Percentiles rank a stretch among this genome's conserved stretches.
Conservation (phyloP, 1,140 invertebrate species). For the Varroa destructor region DNA sequence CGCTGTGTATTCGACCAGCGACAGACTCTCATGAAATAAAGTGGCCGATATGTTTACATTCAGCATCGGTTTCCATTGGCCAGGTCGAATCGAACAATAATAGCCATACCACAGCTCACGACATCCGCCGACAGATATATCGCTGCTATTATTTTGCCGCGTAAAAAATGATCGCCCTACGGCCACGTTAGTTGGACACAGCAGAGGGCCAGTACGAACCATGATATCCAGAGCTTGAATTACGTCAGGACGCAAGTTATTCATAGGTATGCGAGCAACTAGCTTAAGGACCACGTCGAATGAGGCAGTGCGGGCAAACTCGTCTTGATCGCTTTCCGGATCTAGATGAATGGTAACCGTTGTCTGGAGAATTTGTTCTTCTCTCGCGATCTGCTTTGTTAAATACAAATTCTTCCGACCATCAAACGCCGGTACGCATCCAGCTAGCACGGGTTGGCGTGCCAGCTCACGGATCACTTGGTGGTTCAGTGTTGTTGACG, state of each 20-base stretch:
- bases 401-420: not conserved
- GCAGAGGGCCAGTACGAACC: conserved; percentile 1
- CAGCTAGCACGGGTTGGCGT: not conserved
- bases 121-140: conserved; percentile 30
- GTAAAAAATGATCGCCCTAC: conserved; percentile 15
- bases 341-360: not conserved
- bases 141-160: not conserved
- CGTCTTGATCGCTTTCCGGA: not conserved
- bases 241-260: not conserved
- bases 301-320: not conserved
- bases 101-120: conserved; percentile 34
- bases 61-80: conserved; percentile 33
- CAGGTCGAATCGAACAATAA: conserved; percentile 32
- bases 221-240: conserved; percentile 24
- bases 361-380: not conserved
- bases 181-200: not conserved
- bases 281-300: conserved; percentile 9
- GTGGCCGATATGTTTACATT: conserved; percentile 33
- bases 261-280: not conserved
- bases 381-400: not conserved
- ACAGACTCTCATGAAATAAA: conserved; percentile 30
- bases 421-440: conserved; percentile 8
- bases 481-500: not conserved
- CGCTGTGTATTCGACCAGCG: conserved; percentile 29
- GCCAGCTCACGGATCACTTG: not conserved